phyloP scores from a whole-genome alignment of 2,797 vertebrate genomes.

The Fringilla coelebs region DNA sequence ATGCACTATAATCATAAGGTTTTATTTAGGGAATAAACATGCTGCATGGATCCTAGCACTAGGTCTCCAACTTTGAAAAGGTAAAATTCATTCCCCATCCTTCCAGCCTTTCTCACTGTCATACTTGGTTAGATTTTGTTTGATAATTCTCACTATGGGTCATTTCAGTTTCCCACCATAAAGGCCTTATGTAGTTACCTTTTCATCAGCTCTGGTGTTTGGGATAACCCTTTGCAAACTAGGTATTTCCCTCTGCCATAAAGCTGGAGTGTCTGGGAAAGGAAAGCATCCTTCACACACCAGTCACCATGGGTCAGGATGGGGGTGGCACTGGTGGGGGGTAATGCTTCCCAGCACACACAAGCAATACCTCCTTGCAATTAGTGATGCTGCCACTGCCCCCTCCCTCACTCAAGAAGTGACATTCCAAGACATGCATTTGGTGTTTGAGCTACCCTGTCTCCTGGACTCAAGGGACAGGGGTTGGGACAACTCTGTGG shows the following conservation, averaged over 20 bases:
- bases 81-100: not conserved
- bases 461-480: not conserved
- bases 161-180: slow-evolving; percentile 19
- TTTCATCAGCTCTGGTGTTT: slow-evolving; percentile 2
- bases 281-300: not conserved
- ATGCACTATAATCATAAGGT: not conserved
- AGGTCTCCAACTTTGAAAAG: not conserved
- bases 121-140: slow-evolving; percentile 10
- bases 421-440: slow-evolving; percentile 20
- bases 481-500: slow-evolving; percentile 43
- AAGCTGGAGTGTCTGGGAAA: not conserved
- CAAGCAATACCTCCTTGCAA: not conserved
- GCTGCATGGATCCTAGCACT: not conserved
- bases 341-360: not conserved
- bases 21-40: not conserved
- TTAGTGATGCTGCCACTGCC: slow-evolving; percentile 10
- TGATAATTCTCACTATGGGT: slow-evolving; percentile 15
- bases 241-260: not conserved
- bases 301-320: fast-evolving
- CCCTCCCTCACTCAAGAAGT: not conserved
- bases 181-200: not conserved
- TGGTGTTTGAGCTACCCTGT: slow-evolving; percentile 46
- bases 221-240: slow-evolving; percentile 6
- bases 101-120: not conserved
- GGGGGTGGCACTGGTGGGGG: not conserved